Evolutionary conservation across 92 coral and sea anemone species (phyloP), one percentile per base, ranked within the genome.

Genomic region (Siderastrea siderea): DNA sequence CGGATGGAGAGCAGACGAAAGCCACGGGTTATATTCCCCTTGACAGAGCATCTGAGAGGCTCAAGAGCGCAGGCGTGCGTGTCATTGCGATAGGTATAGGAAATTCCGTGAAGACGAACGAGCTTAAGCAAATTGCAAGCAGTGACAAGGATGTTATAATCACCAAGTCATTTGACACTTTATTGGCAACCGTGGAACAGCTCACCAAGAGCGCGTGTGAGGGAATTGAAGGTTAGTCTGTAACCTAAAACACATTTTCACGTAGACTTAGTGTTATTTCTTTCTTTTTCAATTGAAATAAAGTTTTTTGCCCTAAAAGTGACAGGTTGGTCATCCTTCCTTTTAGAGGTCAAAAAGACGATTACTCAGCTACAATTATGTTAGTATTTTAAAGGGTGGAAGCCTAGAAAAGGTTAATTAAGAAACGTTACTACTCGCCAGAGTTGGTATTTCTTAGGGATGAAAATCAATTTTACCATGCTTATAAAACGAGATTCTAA

Each of bases 41-140:
- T 1, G 86, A 90, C 19, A 70, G 16, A 61, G 93, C 94, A 9
- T 52, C 93, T 4, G 61, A 65, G 12, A 26, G 74, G 4, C 91
- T 93, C 38, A 75, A 87, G 58, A 17, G 62, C 3, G 82, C 64
- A 50, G 94, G 98, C 60, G 91, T 94, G 0, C 81, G 91, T 43
- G 43, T 92, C 51, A 70, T 82, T 71, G 87, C 87, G 8, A 82
- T 94, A 38, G 93, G 93, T 17, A 83, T 94, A 43, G 95, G 98
- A 47, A 83, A 70, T 51, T 43, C 44, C 3, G 87, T 74, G 61
- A 86, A 92, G 53, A n/a, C 13, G 57, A 17, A 67, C 5, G 86
- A 88, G 70, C 76, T 94, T 10, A 85, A 79, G 14, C 16, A 81
- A n/a, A 89, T 94, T 16, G 85, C 92, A 4, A 86, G 89, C 81